Conservation (phyloP, 1,140 invertebrate genomes). For the Micrasema minimum region DNA sequence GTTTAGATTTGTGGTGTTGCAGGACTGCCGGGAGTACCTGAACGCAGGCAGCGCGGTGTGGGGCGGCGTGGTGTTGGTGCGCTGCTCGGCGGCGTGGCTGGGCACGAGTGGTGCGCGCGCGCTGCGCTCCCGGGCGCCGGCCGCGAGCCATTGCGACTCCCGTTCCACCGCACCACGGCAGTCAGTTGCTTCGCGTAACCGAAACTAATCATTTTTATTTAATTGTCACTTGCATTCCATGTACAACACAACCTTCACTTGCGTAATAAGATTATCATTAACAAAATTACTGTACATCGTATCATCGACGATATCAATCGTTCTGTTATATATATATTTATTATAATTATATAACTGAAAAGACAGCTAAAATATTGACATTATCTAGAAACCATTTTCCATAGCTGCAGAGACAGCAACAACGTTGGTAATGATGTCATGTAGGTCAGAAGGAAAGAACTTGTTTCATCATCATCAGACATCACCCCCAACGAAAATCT, state of each 20-base stretch:
- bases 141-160: neutral
- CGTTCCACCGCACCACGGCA: neutral
- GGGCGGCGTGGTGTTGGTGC: neutral
- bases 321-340: no score
- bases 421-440: no score
- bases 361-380: no score
- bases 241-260: neutral
- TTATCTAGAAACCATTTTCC: no score
- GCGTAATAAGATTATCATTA: neutral
- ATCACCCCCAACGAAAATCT: no score
- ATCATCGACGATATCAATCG: no score
- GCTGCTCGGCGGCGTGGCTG: neutral
- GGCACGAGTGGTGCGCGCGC: neutral
- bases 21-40: neutral
- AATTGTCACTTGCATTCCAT: neutral
- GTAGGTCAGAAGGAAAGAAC: no score
- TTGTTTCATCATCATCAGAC: no score
- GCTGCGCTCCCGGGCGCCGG: neutral
- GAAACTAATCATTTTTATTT: neutral
- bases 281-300: neutral
- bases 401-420: no score
- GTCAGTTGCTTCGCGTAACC: neutral
- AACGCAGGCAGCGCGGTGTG: neutral
- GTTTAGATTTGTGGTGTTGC: neutral
- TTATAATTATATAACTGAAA: no score